Percentiles rank a stretch among this genome's conserved stretches.
These are phyloP conservation scores for Cataglyphis livida DNA, from an alignment of 2,888 invertebrate genomes.

Conservation along the genomic window DNA sequence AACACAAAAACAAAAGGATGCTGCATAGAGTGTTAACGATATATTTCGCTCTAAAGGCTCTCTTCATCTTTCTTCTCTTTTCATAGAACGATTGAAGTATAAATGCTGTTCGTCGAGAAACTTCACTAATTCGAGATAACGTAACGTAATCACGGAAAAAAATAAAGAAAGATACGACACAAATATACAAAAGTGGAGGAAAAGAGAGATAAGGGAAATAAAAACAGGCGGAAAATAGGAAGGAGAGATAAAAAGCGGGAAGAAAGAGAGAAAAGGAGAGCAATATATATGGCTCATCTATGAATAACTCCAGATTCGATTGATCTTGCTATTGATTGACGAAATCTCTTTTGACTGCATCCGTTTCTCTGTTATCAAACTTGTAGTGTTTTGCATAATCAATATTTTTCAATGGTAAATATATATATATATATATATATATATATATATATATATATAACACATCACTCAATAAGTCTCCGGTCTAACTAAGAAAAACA, in stretches of 20 bases:
- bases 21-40: constrained; percentile 9
- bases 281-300: constrained; percentile 49
- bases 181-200: background rate
- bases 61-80: constrained; percentile 12
- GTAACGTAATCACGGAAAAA: background rate
- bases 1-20: constrained; percentile 24
- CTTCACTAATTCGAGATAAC: constrained; percentile 5
- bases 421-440: too few relatives aligned
- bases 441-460: too few relatives aligned
- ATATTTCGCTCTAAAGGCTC: constrained; percentile 8
- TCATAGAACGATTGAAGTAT: background rate
- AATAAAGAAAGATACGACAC: background rate
- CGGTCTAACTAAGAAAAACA: too few relatives aligned
- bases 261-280: background rate
- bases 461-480: too few relatives aligned
- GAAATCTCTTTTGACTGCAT: constrained; percentile 12
- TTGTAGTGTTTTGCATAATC: background rate
- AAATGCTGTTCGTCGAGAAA: constrained; percentile 11
- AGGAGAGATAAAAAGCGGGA: background rate
- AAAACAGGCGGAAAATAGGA: background rate
- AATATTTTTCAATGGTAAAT: background rate
- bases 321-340: constrained; percentile 32
- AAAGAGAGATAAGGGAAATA: background rate
- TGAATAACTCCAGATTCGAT: constrained; percentile 56
- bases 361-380: background rate